These are phyloP conservation scores for Buceros bicornis DNA, from an alignment of 2,797 vertebrate species.

Conservation along the genomic window DNA sequence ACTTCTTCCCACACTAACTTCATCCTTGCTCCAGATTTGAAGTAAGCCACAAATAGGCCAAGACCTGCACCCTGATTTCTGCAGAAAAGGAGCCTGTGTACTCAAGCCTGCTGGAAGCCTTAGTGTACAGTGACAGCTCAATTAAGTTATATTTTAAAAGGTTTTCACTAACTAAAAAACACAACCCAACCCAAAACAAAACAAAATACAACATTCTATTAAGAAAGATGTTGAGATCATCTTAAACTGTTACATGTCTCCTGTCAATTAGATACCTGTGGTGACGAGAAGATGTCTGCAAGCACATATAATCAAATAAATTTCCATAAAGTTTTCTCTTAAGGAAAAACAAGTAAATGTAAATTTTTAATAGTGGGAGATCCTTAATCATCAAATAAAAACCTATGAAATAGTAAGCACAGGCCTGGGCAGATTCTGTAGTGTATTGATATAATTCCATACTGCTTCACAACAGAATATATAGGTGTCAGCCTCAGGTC, in stretches of 20 bases:
- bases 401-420: neutral
- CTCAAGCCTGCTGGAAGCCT: neutral
- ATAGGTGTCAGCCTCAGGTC: neutral
- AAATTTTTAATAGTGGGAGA: neutral
- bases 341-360: neutral
- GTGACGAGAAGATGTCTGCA: neutral
- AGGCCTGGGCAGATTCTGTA: neutral
- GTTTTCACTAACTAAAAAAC: neutral
- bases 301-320: neutral
- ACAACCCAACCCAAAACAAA: neutral
- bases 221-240: neutral
- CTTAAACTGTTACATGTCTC: neutral
- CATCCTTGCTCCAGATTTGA: neutral
- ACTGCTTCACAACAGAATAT: neutral
- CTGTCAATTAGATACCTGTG: neutral
- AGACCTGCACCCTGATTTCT: neutral
- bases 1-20: neutral
- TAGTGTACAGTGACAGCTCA: neutral
- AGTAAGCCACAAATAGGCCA: neutral
- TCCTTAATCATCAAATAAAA: neutral
- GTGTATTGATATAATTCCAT: neutral
- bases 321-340: neutral
- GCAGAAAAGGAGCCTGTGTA: neutral
- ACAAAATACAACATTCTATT: accelerated
- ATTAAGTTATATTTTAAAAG: neutral